phyloP scores from a whole-genome alignment of 2,797 vertebrate genomes.

The Gobio occitaniae region DNA sequence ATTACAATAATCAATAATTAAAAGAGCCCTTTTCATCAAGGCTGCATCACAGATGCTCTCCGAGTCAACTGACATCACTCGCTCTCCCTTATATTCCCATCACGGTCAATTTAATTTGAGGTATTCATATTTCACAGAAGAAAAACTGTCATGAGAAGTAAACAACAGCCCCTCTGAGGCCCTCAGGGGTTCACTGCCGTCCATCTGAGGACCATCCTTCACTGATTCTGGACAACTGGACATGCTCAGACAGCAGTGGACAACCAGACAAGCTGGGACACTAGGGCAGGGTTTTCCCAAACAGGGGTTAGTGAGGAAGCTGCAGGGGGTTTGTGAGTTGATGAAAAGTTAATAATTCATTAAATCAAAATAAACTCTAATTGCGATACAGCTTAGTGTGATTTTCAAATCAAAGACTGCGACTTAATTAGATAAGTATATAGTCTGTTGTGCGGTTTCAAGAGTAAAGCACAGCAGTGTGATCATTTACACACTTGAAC shows the following conservation, averaged over 20 bases:
- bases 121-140: conserved; percentile 77
- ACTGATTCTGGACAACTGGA: conserved; percentile 38
- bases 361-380: no score
- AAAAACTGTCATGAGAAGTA: conserved; percentile 55
- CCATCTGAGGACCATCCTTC: not conserved
- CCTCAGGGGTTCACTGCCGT: conserved; percentile 18
- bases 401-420: not conserved
- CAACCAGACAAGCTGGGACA: not conserved
- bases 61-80: conserved; percentile 57
- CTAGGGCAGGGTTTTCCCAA: not conserved
- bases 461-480: not conserved
- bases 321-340: not conserved
- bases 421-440: not conserved
- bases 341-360: not conserved
- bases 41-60: conserved; percentile 75
- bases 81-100: conserved; percentile 32
- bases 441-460: not conserved
- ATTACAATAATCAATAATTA: conserved; percentile 82
- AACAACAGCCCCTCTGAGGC: not conserved
- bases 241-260: not conserved
- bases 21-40: conserved; percentile 74
- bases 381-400: not conserved
- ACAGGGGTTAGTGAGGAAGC: not conserved
- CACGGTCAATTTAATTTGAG: conserved; percentile 68
- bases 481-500: not conserved